A percentile compares a stretch with the other conserved stretches of the same genome.
Conservation (phyloP, 2,888 invertebrate species). For the Pemphredon lugubris region DNA sequence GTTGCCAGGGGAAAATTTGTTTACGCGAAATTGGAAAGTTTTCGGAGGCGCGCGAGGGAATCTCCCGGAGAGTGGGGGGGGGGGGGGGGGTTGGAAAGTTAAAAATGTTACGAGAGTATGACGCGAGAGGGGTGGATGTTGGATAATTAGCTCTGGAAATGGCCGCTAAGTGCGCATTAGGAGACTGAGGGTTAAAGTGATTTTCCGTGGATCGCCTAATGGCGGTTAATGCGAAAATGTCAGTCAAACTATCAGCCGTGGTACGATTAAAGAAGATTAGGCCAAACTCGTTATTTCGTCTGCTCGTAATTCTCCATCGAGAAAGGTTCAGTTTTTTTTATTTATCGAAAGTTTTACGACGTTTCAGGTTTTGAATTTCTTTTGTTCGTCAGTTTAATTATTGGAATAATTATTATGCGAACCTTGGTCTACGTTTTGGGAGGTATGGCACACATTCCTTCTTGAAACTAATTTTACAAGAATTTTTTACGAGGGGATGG, state of each 20-base stretch:
- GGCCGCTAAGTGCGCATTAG: constrained; percentile 8
- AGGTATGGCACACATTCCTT: too few relatives aligned
- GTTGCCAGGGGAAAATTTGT: constrained; percentile 1
- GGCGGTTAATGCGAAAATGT: constrained; percentile 16
- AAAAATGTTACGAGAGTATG: neutral
- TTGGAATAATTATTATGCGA: too few relatives aligned
- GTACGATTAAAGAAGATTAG: constrained; percentile 15
- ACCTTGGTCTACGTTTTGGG: too few relatives aligned
- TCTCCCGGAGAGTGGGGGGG: neutral
- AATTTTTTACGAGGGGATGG: too few relatives aligned
- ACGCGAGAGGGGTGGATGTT: neutral
- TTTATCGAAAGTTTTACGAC: too few relatives aligned
- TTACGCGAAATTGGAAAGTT: constrained; percentile 7
- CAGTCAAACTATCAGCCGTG: constrained; percentile 22
- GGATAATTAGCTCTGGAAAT: constrained; percentile 8
- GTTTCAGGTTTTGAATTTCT: too few relatives aligned
- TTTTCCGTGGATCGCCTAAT: constrained; percentile 25
- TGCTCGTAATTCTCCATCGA: too few relatives aligned
- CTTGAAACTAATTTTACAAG: too few relatives aligned
- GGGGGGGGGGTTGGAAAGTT: neutral
- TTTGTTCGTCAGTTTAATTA: too few relatives aligned
- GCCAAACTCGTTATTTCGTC: constrained; percentile 17
- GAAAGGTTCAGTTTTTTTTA: too few relatives aligned
- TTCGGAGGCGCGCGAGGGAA: neutral
- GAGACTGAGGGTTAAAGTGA: constrained; percentile 5